Evolutionary conservation across 2,888 invertebrate species (phyloP).

Genomic region (Altica lythri): DNA sequence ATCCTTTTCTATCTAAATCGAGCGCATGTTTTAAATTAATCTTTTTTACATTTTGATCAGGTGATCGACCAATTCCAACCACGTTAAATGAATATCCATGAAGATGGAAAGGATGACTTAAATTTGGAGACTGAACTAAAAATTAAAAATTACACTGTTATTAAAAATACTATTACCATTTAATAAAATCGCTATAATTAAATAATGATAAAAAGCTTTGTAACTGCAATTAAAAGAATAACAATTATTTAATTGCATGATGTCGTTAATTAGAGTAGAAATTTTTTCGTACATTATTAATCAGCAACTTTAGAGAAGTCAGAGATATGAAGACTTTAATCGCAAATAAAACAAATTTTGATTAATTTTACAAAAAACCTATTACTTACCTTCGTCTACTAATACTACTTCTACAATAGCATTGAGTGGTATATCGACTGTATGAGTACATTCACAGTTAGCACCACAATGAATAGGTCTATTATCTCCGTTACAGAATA

Average conservation of each 20-base stretch:
- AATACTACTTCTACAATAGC: slow-evolving; percentile 86
- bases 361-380: neutral
- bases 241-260: no score
- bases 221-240: no score
- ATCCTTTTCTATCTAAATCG: slow-evolving; percentile 76
- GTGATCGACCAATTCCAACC: slow-evolving; percentile 81
- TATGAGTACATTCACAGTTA: slow-evolving; percentile 84
- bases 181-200: no score
- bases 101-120: slow-evolving; percentile 87
- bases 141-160: slow-evolving; percentile 6
- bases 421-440: slow-evolving; percentile 79
- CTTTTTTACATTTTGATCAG: slow-evolving; percentile 79
- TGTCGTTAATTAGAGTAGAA: neutral
- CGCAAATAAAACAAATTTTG: neutral
- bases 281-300: no score
- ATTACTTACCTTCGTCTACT: slow-evolving; percentile 80
- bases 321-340: no score
- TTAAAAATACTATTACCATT: neutral
- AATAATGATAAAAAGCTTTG: no score
- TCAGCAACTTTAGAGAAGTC: no score
- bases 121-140: slow-evolving; percentile 73
- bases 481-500: slow-evolving; percentile 80
- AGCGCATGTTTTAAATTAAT: slow-evolving; percentile 79
- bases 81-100: slow-evolving; percentile 83
- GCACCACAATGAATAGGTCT: slow-evolving; percentile 72